Evolutionary conservation across 2,888 invertebrate species (phyloP).

Genomic region (Flabesymbios commensalis): DNA sequence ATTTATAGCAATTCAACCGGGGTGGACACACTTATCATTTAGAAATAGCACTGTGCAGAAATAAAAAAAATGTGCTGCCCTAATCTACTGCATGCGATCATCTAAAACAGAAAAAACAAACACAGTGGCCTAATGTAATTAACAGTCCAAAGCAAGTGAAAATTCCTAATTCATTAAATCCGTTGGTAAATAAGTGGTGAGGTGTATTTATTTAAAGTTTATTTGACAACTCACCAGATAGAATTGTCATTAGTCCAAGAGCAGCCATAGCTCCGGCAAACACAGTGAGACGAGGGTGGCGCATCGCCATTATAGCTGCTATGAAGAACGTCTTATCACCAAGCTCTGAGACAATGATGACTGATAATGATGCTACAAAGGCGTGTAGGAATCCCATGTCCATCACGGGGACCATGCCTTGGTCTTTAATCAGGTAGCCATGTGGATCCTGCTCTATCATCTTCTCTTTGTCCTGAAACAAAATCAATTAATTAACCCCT

Average conservation of each 20-base stretch:
- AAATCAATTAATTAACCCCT: too few species aligned
- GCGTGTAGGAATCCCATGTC: slow-evolving; percentile 81
- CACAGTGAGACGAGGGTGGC: slow-evolving; percentile 84
- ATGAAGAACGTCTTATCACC: slow-evolving; percentile 99
- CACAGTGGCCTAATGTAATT: too few species aligned
- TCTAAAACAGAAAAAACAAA: too few species aligned
- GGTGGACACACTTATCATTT: too few species aligned
- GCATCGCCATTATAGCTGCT: slow-evolving; percentile 99
- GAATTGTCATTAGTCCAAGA: slow-evolving; percentile 87
- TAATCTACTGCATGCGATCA: too few species aligned
- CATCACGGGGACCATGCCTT: slow-evolving; percentile 6
- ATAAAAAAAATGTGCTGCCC: too few species aligned
- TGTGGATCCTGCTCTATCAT: background rate
- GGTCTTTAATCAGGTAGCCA: background rate
- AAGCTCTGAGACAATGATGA: slow-evolving; percentile 95
- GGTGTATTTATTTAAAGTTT: background rate
- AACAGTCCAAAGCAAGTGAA: too few species aligned
- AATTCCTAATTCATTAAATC: too few species aligned
- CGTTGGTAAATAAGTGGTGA: background rate
- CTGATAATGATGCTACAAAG: slow-evolving; percentile 91
- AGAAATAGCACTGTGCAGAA: too few species aligned
- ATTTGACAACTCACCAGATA: slow-evolving; percentile 70
- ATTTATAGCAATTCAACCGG: too few species aligned
- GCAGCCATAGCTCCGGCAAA: slow-evolving; percentile 93
- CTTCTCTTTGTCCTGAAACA: slow-evolving; percentile 3